Percentiles rank a stretch among this genome's conserved stretches.
Evolutionary conservation across 2,797 vertebrate species (phyloP).

Genomic region (Decapterus maruadsi): DNA sequence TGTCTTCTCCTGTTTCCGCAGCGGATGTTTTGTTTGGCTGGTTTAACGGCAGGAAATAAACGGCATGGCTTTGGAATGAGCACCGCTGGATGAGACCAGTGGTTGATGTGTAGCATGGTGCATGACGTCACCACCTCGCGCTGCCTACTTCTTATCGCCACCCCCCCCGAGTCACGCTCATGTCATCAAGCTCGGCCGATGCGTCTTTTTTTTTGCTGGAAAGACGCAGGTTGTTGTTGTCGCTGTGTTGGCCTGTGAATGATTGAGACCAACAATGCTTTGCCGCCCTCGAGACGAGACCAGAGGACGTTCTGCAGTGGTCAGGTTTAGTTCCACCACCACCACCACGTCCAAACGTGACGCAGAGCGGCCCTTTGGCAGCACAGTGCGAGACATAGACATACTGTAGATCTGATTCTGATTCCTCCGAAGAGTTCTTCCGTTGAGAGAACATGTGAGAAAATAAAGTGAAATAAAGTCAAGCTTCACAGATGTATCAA

Average conservation of each 20-base stretch:
- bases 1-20: conserved; percentile 26
- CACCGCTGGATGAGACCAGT: conserved; percentile 18
- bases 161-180: conserved; percentile 49
- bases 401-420: conserved; percentile 16
- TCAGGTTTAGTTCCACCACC: conserved; percentile 7
- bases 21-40: conserved; percentile 27
- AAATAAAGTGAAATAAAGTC: conserved; percentile 7
- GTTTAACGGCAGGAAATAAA: conserved; percentile 11
- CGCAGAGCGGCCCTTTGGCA: background rate
- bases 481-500: background rate
- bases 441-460: conserved; percentile 17
- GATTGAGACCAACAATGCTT: conserved; percentile 77
- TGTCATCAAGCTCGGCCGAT: conserved; percentile 31
- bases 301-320: background rate
- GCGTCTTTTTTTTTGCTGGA: conserved; percentile 47
- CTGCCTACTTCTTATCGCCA: conserved; percentile 34
- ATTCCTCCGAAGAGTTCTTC: conserved; percentile 2
- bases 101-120: conserved; percentile 60
- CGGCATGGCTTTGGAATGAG: conserved; percentile 64
- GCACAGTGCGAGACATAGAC: conserved; percentile 34
- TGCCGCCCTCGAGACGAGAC: conserved; percentile 31
- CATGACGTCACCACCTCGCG: conserved; percentile 67
- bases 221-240: conserved; percentile 42
- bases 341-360: background rate
- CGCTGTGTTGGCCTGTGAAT: conserved; percentile 47